These are phyloP conservation scores for Eledone cirrhosa DNA, from an alignment of 2,888 invertebrate species.

Conservation along the genomic window DNA sequence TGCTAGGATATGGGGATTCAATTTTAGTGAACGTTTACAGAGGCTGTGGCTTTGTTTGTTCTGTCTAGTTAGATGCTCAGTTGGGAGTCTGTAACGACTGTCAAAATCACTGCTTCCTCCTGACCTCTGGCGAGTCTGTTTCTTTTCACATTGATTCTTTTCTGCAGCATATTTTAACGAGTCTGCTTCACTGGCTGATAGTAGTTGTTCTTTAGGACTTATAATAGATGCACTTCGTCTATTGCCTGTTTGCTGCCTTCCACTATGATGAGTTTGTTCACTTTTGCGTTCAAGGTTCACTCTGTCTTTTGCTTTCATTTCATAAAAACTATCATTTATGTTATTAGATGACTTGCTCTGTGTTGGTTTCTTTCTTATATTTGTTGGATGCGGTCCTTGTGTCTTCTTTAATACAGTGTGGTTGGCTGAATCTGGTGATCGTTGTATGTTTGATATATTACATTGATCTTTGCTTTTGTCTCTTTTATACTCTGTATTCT, in stretches of 20 bases:
- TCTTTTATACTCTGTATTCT: no score
- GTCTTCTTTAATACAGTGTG: no score
- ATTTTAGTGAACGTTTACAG: not conserved
- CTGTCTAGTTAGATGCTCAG: conserved; percentile 9
- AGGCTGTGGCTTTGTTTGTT: conserved; percentile 3
- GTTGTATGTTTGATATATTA: no score
- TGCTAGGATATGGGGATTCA: conserved; percentile 11
- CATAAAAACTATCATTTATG: not conserved
- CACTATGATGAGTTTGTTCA: not conserved
- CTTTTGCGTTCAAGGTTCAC: conserved; percentile 19
- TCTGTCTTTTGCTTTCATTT: conserved; percentile 11
- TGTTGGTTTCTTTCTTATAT: no score
- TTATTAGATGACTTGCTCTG: no score
- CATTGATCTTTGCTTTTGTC: no score
- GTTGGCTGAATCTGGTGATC: no score
- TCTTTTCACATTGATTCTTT: conserved; percentile 19
- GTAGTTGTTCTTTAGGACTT: not conserved
- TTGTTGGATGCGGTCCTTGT: no score
- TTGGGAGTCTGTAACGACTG: conserved; percentile 16
- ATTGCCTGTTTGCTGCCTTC: not conserved
- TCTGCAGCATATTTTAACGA: conserved; percentile 21
- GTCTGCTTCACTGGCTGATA: conserved; percentile 10
- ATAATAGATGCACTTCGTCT: no score
- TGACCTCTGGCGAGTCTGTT: not conserved
- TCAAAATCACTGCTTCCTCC: conserved; percentile 10